A percentile compares a stretch with the other conserved stretches of the same genome.
These are phyloP conservation scores for Lanistes nyassanus DNA, from an alignment of 1,140 invertebrate genomes.

Conservation along the genomic window DNA sequence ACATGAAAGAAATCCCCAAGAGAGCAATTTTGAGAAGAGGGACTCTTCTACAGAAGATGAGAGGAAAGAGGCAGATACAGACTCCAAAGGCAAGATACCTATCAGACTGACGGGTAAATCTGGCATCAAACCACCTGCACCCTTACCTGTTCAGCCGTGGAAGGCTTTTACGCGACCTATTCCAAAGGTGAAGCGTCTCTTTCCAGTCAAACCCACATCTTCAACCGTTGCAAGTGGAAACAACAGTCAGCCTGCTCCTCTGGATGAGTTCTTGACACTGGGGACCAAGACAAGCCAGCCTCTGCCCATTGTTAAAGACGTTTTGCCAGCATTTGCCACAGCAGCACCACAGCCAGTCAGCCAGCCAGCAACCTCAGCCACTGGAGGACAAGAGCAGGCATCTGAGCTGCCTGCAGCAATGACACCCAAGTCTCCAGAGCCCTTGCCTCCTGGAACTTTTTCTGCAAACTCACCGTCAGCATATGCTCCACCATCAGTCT, in stretches of 20 bases:
- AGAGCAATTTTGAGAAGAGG: conserved; percentile 13
- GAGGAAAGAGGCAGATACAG: conserved; percentile 21
- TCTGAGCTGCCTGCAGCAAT: neutral
- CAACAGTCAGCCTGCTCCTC: conserved; percentile 20
- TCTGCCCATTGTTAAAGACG: conserved; percentile 10
- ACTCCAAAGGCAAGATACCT: conserved; percentile 34
- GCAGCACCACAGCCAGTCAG: neutral
- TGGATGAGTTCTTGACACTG: conserved; percentile 47
- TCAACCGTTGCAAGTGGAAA: conserved; percentile 1
- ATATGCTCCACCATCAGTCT: neutral
- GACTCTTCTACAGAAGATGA: neutral
- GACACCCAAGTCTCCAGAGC: too few species aligned
- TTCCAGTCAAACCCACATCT: neutral
- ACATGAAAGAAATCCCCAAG: conserved; percentile 25
- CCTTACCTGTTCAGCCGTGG: conserved; percentile 43
- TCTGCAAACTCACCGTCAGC: neutral
- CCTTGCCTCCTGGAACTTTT: too few species aligned
- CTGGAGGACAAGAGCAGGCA: neutral
- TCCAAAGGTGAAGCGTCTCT: conserved; percentile 7
- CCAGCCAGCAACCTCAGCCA: neutral
- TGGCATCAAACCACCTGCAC: conserved; percentile 29
- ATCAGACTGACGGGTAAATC: conserved; percentile 40
- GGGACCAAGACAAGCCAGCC: conserved; percentile 20
- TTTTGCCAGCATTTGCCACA: neutral
- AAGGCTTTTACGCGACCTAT: conserved; percentile 45